Conservation (phyloP, 2,797 vertebrate species). For the Tarsius wallacei region DNA sequence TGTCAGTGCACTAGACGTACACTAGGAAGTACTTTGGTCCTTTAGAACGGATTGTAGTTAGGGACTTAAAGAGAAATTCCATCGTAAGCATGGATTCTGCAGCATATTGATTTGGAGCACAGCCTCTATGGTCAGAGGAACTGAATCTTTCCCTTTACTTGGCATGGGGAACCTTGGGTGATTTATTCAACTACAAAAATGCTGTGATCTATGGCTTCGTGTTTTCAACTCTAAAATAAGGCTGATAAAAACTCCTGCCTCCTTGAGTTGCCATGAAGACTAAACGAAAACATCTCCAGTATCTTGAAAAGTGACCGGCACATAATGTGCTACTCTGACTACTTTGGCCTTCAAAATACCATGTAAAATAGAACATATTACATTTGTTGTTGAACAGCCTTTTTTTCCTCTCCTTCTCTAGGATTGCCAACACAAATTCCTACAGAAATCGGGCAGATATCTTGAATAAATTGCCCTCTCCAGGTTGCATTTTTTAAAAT, state of each 20-base stretch:
- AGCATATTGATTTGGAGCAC: background rate
- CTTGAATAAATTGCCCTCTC: background rate
- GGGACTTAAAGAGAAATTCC: background rate
- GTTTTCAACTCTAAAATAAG: background rate
- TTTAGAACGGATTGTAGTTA: background rate
- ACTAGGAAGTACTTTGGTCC: background rate
- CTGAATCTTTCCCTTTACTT: background rate
- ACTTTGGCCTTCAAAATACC: background rate
- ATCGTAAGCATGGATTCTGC: accelerated
- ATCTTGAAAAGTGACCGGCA: background rate
- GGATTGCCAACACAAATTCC: background rate
- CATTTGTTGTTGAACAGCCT: background rate
- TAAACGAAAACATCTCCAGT: background rate
- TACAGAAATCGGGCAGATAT: background rate
- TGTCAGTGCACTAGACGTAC: background rate
- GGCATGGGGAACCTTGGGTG: background rate
- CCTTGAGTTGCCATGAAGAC: background rate
- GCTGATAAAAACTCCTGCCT: background rate
- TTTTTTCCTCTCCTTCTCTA: background rate
- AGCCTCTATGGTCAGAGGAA: background rate
- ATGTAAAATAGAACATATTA: background rate
- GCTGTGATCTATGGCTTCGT: background rate
- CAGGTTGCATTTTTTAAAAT: background rate
- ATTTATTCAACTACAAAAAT: background rate
- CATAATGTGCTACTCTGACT: background rate